These are phyloP conservation scores for Synanthedon myopaeformis DNA, from an alignment of 2,888 invertebrate genomes.

Conservation along the genomic window DNA sequence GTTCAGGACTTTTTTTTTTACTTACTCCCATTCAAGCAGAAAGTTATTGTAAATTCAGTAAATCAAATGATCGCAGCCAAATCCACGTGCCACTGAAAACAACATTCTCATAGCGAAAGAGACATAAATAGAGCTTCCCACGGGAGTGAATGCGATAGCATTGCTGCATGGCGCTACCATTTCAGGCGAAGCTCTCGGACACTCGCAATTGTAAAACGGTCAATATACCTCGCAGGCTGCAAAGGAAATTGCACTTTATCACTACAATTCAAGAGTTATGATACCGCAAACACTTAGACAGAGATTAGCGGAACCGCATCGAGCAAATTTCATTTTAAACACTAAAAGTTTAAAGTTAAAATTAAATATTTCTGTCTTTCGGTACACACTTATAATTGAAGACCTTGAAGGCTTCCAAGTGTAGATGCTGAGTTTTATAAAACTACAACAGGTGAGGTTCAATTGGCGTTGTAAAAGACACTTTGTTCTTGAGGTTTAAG, in stretches of 20 bases:
- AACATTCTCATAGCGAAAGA: conserved; percentile 12
- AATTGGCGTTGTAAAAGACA: background rate
- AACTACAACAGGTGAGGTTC: conserved; percentile 37
- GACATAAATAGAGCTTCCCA: conserved; percentile 14
- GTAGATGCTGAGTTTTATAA: conserved; percentile 32
- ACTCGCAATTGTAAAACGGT: conserved; percentile 14
- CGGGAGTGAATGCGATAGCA: conserved; percentile 23
- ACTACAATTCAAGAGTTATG: background rate
- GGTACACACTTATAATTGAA: conserved; percentile 21
- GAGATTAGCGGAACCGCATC: conserved; percentile 14
- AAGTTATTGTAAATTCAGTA: no score
- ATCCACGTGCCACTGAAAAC: no score
- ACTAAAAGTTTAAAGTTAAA: conserved; percentile 54
- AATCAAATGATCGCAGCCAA: no score
- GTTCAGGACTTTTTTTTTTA: no score
- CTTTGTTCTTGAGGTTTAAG: background rate
- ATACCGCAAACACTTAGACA: no score
- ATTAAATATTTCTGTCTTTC: conserved; percentile 35
- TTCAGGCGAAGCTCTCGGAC: conserved; percentile 41
- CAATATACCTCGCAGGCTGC: conserved; percentile 9
- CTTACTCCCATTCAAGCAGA: no score
- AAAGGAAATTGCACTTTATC: background rate
- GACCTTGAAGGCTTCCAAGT: conserved; percentile 6
- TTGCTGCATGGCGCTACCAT: conserved; percentile 49
- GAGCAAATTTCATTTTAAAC: conserved; percentile 61